phyloP scores from a whole-genome alignment of 2,113 vertebrate species.

The Trochalopteron elliotii region DNA sequence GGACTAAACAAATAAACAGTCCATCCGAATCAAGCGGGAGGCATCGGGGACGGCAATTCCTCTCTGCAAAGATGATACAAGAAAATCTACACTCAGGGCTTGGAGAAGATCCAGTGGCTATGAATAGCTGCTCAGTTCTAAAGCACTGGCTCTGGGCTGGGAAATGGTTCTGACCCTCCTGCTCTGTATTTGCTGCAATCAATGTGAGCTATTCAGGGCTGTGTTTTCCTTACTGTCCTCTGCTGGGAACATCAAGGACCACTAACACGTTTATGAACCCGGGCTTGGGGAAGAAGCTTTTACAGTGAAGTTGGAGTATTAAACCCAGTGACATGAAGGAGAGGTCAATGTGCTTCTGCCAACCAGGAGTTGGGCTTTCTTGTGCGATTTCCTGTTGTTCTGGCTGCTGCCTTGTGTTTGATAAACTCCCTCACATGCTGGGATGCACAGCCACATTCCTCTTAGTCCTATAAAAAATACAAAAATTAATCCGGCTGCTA shows the following conservation, averaged over 20 bases:
- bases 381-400: conserved; percentile 39
- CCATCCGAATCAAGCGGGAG: conserved; percentile 74
- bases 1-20: conserved; percentile 87
- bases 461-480: background rate
- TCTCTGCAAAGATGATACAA: conserved; percentile 76
- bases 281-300: conserved; percentile 46
- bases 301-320: conserved; percentile 47
- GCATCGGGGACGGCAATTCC: conserved; percentile 70
- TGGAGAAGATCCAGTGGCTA: conserved; percentile 75
- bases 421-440: background rate
- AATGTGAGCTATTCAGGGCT: conserved; percentile 81
- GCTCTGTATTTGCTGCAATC: conserved; percentile 76
- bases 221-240: conserved; percentile 82
- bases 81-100: conserved; percentile 79
- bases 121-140: conserved; percentile 83
- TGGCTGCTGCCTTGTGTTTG: background rate
- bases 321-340: conserved; percentile 65
- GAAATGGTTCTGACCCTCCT: conserved; percentile 77
- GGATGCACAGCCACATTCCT: background rate
- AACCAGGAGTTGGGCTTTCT: background rate
- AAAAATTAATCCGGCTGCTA: background rate
- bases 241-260: conserved; percentile 77
- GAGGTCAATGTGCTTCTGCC: conserved; percentile 64
- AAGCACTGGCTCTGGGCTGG: conserved; percentile 69
- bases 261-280: conserved; percentile 79